Evolutionary conservation across 2,797 vertebrate species (phyloP), one percentile per base, ranked within the genome.

Genomic region (Microctenopoma steveboyesi): DNA sequence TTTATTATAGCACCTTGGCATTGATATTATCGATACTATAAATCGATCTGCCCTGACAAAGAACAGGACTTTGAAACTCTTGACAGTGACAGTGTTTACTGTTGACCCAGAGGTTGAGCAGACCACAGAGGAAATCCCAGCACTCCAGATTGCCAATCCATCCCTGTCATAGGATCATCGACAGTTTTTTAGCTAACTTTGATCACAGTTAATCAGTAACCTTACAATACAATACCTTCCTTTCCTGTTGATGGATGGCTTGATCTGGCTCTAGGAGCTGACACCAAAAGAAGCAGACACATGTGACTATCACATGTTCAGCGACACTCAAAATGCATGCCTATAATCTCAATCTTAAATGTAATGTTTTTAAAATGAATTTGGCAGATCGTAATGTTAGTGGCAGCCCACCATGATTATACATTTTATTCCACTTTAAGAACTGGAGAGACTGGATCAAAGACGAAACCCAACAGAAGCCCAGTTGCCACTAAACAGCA

Each of bases 191-290:
- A 52, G 33, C 40, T 25, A 54, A 57, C 48, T 59, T 65, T 74
- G 30, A 78, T 74, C 63, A 59, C 13, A 52, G 40, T 42, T 68
- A 62, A 77, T 74, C 30, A 62, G 53, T 57, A 46, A 76, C 22
- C 22, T 22, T 22, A 22, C 50, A 70, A 64, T 48, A 39, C 37
- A 58, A 37, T 30, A 0, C 62, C 40, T 42, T 22, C 22, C 16
- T 45, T 66, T 54, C 49, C 35, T 54, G 53, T 11, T 58, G 42
- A 63, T 59, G 37, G 16, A 43, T 49, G 9, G 43, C 43, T 60
- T 49, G 35, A 52, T 48, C 40, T 56, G n/a, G 53, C 33, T 35
- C 33, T 35, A 8, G 9, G 33, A 18, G 45, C 15, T 16, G 16
- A 18, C 16, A 46, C 7, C 45, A 46, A 46, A 43, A 43, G 5